Base-by-base conservation (phyloP, 2,797 vertebrate species). In the Gouania willdenowi region DNA sequence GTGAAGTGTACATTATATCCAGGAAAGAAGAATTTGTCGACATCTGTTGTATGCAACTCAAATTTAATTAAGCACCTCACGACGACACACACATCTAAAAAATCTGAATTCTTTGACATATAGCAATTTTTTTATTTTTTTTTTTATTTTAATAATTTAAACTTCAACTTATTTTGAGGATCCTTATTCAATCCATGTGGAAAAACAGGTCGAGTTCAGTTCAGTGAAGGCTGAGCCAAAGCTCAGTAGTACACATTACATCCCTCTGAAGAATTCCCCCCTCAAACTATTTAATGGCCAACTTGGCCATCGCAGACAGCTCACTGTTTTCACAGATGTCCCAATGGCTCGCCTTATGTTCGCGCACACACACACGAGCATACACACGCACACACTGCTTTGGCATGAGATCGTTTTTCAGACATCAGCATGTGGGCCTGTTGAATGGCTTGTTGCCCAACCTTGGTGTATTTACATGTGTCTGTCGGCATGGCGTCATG, bases 261-360 rank as follows among this genome's bases (percentile, higher is more conserved):
- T 50, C 68, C 73, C 73, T 71, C 42, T 19, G 48, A 65, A 70
- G 65, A 54, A 41, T 58, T 58, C 37, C 68, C 69, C 67, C 54
- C 36, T 20, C 65, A 63, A 60, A 32, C 63, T 20, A 50, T 63
- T 68, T 64, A 46, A 66, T 51, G 53, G 68, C 68, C 70, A 74
- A 82, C 65, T 76, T 76, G 71, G 72, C 61, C 27, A 60, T 57
- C 38, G 45, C 36, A 56, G 62, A 52, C 37, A 37, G 52, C 41
- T 69, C 59, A 21, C 45, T 51, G 58, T 58, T 59, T 54, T 53
- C 72, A 51, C 77, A 82, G 78, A 81, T 80, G 78, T 77, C 75
- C 70, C 61, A 28, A 34, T 64, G 50, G 49, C 57, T 62, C 67
- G 51, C 62, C 72, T 67, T 54, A 55, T 36, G 58, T 56, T 29